Conservation (phyloP, 1,140 invertebrate genomes). For the Drosophila prosaltans region DNA sequence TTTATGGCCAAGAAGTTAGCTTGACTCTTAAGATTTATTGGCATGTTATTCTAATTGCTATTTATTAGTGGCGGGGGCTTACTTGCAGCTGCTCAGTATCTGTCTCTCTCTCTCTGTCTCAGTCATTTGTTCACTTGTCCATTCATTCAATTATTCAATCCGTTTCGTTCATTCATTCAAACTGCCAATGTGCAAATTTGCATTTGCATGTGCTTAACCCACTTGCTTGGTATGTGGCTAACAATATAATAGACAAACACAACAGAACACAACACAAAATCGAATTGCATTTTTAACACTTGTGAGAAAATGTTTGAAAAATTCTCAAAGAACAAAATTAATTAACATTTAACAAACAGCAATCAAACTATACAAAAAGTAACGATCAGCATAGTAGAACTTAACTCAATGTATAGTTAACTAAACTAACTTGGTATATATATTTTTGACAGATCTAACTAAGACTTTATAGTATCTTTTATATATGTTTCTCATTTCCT, state of each 20-base stretch:
- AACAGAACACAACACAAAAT: not conserved
- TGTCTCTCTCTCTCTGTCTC: conserved; percentile 26
- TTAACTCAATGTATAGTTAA: too few species aligned
- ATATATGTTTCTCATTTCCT: too few species aligned
- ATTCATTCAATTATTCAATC: conserved; percentile 45
- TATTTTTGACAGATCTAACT: too few species aligned
- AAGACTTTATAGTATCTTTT: too few species aligned
- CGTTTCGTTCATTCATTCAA: conserved; percentile 32
- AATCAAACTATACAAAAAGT: not conserved
- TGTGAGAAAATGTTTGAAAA: not conserved
- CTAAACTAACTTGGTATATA: too few species aligned
- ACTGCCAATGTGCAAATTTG: conserved; percentile 71
- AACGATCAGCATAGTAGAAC: not conserved
- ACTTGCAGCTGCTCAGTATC: conserved; percentile 23
- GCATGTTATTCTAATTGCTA: conserved; percentile 77
- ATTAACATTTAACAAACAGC: conserved; percentile 5
- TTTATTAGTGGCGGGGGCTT: conserved; percentile 60
- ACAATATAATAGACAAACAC: conserved; percentile 19
- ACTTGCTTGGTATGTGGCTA: conserved; percentile 47
- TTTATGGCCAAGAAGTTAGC: conserved; percentile 67
- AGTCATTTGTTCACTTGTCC: conserved; percentile 47
- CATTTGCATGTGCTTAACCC: conserved; percentile 70
- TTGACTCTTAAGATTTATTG: conserved; percentile 62
- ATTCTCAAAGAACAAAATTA: conserved; percentile 4
- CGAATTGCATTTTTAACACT: conserved; percentile 23